These are phyloP conservation scores for Semicossyphus pulcher DNA, from an alignment of 2,113 vertebrate genomes.

Conservation along the genomic window DNA sequence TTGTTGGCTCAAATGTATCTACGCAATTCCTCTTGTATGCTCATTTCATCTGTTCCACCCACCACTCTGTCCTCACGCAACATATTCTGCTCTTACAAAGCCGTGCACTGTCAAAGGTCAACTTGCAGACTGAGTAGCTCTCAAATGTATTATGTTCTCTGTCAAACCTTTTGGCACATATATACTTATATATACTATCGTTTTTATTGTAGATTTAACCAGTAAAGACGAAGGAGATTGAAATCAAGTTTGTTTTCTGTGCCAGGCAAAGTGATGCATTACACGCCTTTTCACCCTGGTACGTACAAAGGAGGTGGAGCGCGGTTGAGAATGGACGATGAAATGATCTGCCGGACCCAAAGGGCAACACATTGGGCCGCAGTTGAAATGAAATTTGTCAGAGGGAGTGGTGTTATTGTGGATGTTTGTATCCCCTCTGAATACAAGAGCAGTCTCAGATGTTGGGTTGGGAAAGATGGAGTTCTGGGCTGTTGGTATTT, in stretches of 20 bases:
- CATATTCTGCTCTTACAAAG: not conserved
- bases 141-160: slow-evolving; percentile 1
- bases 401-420: slow-evolving; percentile 36
- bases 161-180: not conserved
- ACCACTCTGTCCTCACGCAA: not conserved
- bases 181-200: not conserved
- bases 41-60: not conserved
- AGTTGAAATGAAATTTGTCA: slow-evolving; percentile 52
- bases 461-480: slow-evolving; percentile 1
- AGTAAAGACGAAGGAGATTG: not conserved
- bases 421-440: slow-evolving; percentile 39
- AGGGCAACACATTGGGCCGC: slow-evolving; percentile 14
- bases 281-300: not conserved
- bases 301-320: slow-evolving; percentile 12
- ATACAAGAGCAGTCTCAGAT: slow-evolving; percentile 11
- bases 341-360: slow-evolving; percentile 40
- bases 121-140: not conserved
- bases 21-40: not conserved
- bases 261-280: slow-evolving; percentile 26
- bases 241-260: slow-evolving; percentile 31
- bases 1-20: not conserved
- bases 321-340: slow-evolving; percentile 7
- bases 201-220: slow-evolving; percentile 1
- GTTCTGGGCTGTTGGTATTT: slow-evolving; percentile 3
- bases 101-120: not conserved